These are phyloP conservation scores for Xylota sylvarum DNA, from an alignment of 2,888 invertebrate genomes.

Conservation along the genomic window DNA sequence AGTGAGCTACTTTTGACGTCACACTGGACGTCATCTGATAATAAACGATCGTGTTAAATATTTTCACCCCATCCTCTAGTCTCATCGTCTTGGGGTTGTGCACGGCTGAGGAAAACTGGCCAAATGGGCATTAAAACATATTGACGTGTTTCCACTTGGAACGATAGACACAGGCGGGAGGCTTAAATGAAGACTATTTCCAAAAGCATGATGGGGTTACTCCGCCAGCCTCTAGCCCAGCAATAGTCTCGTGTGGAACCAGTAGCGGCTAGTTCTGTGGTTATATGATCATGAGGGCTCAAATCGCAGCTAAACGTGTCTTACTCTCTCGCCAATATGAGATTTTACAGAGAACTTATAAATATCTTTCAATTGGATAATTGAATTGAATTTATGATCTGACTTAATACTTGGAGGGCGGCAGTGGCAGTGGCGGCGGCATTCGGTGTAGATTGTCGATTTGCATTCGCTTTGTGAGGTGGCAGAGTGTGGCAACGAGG, in stretches of 20 bases:
- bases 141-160: conserved; percentile 41
- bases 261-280: background rate
- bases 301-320: conserved; percentile 26
- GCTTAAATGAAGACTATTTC: background rate
- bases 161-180: background rate
- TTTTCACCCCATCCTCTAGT: conserved; percentile 38
- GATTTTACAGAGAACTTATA: conserved; percentile 46
- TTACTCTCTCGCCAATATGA: background rate
- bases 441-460: conserved; percentile 17
- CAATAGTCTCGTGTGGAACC: conserved; percentile 25
- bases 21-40: conserved; percentile 51
- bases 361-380: conserved; percentile 68
- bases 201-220: conserved; percentile 19
- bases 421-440: background rate
- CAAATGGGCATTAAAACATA: conserved; percentile 21
- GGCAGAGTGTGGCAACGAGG: conserved; percentile 3
- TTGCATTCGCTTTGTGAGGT: conserved; percentile 38
- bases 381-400: conserved; percentile 65
- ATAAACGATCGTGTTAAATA: conserved; percentile 48
- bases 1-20: conserved; percentile 56
- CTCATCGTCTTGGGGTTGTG: background rate
- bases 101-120: background rate
- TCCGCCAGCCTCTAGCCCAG: background rate
- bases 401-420: conserved; percentile 43
- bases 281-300: conserved; percentile 29